Evolutionary conservation across 2,113 vertebrate genomes (phyloP), one percentile per base, ranked within the genome.

Genomic region (Syrrhaptes paradoxus): DNA sequence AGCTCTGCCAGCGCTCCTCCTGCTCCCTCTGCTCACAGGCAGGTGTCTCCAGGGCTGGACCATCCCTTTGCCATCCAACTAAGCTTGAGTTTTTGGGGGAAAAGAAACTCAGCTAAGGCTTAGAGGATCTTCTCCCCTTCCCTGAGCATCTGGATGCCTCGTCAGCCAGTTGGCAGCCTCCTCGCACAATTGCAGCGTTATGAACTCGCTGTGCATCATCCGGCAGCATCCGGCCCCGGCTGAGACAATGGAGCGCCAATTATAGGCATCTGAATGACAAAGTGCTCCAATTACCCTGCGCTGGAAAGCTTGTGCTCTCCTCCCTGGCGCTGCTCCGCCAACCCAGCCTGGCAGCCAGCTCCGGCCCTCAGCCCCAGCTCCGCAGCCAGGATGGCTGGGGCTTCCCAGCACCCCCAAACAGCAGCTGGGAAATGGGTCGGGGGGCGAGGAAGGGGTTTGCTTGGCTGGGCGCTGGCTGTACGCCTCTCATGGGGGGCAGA

Each of bases 251-350:
- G 70, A 96, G 97, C 97, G 98, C 98, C 96, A 70, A 92, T 98
- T 96, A 93, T 96, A 97, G 98, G 98, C 98, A 80, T 97, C 94
- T 96, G 98, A 97, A 98, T 98, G 98, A 98, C 98, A 98, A 98
- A 98, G 95, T 97, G 96, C 98, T 98, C 98, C 98, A 95, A 97
- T 98, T 98, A 98, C 97, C 95, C 91, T 26, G 97, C 85, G 82
- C 93, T 66, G 13, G 43, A 49, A 46, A 89, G 74, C 82, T 0
- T 20, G 87, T 12, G 92, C 79, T 61, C n/a, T 65, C 41, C 51
- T 79, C 84, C 29, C 55, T 21, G 61, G 28, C 31, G 12, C 90
- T 17, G 31, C 75, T 34, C 36, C 5, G 29, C 89, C 89, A 65
- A 34, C 90, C 48, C 51, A 10, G 49, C 14, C 70, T 66, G 89